phyloP scores from a whole-genome alignment of 2,113 vertebrate species.

The Sinocyclocheilus anshuiensis region DNA sequence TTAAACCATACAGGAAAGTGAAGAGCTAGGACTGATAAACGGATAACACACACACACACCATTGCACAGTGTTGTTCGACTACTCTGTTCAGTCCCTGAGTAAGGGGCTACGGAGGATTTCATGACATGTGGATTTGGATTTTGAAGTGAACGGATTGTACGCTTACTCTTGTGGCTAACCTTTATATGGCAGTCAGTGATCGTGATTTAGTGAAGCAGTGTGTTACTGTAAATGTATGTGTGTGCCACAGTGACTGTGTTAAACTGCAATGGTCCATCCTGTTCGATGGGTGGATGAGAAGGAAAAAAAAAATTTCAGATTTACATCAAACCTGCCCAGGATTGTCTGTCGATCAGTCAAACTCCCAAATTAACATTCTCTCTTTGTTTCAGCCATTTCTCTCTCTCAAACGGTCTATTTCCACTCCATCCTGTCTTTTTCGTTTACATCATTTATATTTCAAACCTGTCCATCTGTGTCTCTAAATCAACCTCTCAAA shows the following conservation, averaged over 20 bases:
- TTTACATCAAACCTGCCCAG: conserved; percentile 47
- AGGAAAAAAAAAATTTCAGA: conserved; percentile 22
- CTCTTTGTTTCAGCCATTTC: conserved; percentile 39
- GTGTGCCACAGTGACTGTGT: not conserved
- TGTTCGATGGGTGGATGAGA: conserved; percentile 52
- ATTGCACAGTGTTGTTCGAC: conserved; percentile 76
- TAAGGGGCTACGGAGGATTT: conserved; percentile 60
- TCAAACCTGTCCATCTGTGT: conserved; percentile 10
- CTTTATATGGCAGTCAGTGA: not conserved
- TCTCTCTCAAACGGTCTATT: not conserved
- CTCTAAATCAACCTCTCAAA: not conserved
- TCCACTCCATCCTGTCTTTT: not conserved
- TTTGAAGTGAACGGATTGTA: conserved; percentile 24
- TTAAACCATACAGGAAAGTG: not conserved
- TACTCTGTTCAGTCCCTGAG: conserved; percentile 72
- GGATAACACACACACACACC: conserved; percentile 44
- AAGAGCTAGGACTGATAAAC: conserved; percentile 34
- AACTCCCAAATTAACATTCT: conserved; percentile 42
- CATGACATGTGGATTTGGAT: not conserved
- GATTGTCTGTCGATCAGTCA: conserved; percentile 67
- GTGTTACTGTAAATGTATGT: conserved; percentile 47
- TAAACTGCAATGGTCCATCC: conserved; percentile 52
- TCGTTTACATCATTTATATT: not conserved
- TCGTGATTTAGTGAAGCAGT: conserved; percentile 17
- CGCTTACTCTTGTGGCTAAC: too few relatives aligned